phyloP scores from a whole-genome alignment of 2,113 vertebrate species.

The Ondatra zibethicus region DNA sequence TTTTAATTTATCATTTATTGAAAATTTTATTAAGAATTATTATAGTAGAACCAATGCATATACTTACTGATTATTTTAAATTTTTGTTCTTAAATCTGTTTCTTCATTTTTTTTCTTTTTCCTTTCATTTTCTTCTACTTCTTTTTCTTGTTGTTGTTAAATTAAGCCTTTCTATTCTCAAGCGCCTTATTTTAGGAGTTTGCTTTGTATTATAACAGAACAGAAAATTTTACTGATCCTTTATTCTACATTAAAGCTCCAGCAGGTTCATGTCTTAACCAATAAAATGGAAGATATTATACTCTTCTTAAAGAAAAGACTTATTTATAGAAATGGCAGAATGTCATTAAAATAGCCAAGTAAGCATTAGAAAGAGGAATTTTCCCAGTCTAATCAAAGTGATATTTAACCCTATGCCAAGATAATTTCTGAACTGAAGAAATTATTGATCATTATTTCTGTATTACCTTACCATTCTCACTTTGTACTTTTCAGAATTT shows the following conservation, averaged over 20 bases:
- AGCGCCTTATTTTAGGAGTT: neutral
- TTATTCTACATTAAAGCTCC: neutral
- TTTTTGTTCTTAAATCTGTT: neutral
- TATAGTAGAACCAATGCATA: neutral
- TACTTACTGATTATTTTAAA: neutral
- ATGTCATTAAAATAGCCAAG: constrained; percentile 28
- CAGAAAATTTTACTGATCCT: neutral
- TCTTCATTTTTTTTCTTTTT: neutral
- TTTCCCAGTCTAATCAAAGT: neutral
- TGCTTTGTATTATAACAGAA: neutral
- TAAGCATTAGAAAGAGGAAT: neutral
- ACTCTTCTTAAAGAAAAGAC: neutral
- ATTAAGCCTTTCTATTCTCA: neutral
- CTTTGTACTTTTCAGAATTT: neutral
- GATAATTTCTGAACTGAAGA: constrained; percentile 43
- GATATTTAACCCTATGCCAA: neutral
- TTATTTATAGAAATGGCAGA: neutral
- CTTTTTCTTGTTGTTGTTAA: neutral
- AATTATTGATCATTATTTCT: constrained; percentile 5
- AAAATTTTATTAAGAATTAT: constrained; percentile 1
- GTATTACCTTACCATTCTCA: neutral
- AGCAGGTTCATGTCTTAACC: constrained; percentile 9
- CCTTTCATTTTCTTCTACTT: neutral
- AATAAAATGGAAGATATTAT: neutral
- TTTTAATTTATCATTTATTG: constrained; percentile 4